Conservation (phyloP, 2,113 vertebrate species). For the Trachemys scripta region DNA sequence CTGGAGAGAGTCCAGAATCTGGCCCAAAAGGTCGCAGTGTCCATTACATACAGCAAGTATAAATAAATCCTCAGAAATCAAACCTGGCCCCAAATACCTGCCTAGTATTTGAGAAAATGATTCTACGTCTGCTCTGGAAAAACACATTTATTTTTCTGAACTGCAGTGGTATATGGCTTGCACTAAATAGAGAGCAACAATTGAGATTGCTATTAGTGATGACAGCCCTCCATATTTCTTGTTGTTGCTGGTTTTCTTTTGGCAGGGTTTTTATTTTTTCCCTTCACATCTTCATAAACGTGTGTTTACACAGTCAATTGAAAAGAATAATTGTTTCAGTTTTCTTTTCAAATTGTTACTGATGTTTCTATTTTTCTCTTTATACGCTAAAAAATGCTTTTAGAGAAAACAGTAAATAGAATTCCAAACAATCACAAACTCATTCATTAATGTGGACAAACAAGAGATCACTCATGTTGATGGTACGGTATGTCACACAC, state of each 20-base stretch:
- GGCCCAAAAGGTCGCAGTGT: neutral
- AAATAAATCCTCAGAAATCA: neutral
- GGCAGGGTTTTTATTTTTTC: too few relatives aligned
- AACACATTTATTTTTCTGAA: neutral
- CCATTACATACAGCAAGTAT: neutral
- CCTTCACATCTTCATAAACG: too few relatives aligned
- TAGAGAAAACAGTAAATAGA: neutral
- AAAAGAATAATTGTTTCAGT: neutral
- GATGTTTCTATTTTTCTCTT: neutral
- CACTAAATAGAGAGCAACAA: neutral
- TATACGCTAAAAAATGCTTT: neutral
- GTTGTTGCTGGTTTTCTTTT: neutral
- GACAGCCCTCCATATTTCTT: neutral
- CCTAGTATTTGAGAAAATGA: neutral
- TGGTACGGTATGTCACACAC: too few relatives aligned
- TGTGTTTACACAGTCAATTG: neutral
- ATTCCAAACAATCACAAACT: neutral
- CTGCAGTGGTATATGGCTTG: neutral
- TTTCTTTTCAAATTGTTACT: neutral
- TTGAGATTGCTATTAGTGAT: neutral
- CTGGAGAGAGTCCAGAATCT: neutral
- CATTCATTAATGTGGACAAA: neutral
- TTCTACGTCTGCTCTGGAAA: neutral
- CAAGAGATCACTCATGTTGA: too few relatives aligned
- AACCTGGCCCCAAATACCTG: neutral